Evolutionary conservation across 2,888 invertebrate genomes (phyloP), one percentile per base, ranked within the genome.

Genomic region (Phania funesta): DNA sequence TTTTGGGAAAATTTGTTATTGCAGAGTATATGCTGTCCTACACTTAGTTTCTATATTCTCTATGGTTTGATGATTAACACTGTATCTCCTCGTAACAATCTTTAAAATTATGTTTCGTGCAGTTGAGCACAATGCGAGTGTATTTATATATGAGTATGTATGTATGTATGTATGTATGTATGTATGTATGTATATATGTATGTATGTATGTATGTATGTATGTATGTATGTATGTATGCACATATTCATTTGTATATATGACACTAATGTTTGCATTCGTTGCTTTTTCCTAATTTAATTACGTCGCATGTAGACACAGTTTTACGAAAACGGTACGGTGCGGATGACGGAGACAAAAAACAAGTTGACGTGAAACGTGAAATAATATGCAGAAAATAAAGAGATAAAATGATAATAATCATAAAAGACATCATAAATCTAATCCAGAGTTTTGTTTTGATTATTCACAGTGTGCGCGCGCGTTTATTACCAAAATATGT

Each of bases 401-500:
- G 29, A 50, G 8, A 67, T 58, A 41, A 56, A 67, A 58, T 20
- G 24, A 75, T 50, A 50, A 44, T 50, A 65, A 58, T 58, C 11
- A 67, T 46, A 60, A 85, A 84, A 73, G 83, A 67, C 75, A 73
- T 76, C 79, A 84, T 84, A 84, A 79, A 84, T 85, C 84, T 78
- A 80, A 76, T 81, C 67, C 68, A 75, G 68, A 80, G 50, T 62
- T 75, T 76, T 68, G 76, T 68, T 76, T 76, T 76, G 76, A 76
- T 76, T 76, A 68, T 68, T 50, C 24, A 50, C 22, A 60, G 22
- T 29, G 44, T 68, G 68, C 50, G 76, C 50, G 71, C 76, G 76
- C 50, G 48, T 68, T 60, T 52, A 5, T 44, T 24, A 48, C 7
- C 41, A 41, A 68, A 50, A 75, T 32, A 35, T 18, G 18, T 7